A percentile compares a stretch with the other conserved stretches of the same genome.
These are phyloP conservation scores for Ceyx margarethae DNA, from an alignment of 2,113 vertebrate genomes.

Conservation along the genomic window DNA sequence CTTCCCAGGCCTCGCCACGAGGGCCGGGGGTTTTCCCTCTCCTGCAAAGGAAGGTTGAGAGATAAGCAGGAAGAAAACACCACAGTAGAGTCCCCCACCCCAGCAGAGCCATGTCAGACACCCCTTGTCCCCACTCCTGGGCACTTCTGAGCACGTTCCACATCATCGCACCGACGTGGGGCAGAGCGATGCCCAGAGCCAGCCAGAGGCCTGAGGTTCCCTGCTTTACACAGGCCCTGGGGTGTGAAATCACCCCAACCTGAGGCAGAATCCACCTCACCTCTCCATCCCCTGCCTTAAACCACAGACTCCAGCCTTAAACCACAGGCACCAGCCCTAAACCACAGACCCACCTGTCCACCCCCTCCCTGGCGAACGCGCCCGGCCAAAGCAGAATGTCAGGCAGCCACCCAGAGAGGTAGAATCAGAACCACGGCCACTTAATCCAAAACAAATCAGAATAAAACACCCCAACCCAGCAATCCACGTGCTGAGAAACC, in stretches of 20 bases:
- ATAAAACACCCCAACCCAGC: too few relatives aligned
- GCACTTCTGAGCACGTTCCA: neutral
- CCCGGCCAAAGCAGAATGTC: neutral
- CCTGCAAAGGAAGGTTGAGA: neutral
- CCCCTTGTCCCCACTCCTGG: fast-evolving
- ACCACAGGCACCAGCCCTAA: neutral
- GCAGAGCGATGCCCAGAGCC: neutral
- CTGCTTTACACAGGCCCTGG: neutral
- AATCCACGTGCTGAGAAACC: neutral
- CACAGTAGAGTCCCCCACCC: neutral
- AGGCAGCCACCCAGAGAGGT: neutral
- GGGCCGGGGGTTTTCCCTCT: fast-evolving
- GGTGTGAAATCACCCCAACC: fast-evolving
- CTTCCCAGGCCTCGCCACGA: neutral
- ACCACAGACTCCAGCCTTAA: neutral
- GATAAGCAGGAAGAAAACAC: fast-evolving
- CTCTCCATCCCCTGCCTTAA: neutral
- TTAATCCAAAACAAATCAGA: too few relatives aligned
- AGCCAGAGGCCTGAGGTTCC: fast-evolving
- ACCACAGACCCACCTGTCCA: neutral
- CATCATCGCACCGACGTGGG: neutral
- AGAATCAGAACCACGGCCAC: neutral
- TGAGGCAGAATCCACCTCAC: neutral
- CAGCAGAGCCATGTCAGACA: neutral
- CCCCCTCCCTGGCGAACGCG: neutral